Conservation (phyloP, 2,113 vertebrate species). For the Phalacrocorax aristotelis region DNA sequence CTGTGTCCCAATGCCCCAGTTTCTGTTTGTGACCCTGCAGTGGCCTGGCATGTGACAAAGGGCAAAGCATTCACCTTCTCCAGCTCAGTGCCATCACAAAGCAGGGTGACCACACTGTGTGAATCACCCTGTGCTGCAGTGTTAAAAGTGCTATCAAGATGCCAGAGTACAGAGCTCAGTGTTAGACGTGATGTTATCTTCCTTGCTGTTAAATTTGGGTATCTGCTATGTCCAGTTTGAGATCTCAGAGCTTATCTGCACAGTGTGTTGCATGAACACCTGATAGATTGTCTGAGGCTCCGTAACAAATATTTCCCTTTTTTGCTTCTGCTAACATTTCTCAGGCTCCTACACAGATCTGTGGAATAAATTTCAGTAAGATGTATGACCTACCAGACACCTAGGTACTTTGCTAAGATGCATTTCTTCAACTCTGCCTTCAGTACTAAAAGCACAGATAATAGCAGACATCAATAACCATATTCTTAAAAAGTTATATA, state of each 20-base stretch:
- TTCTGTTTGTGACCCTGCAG: conserved; percentile 7
- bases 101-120: not conserved
- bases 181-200: not conserved
- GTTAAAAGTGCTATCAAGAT: not conserved
- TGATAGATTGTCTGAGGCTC: not conserved
- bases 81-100: not conserved
- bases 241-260: conserved; percentile 1
- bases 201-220: not conserved
- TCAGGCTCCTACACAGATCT: not conserved
- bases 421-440: not conserved
- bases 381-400: not conserved
- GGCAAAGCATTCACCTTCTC: not conserved
- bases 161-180: not conserved
- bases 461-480: not conserved
- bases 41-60: not conserved
- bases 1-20: not conserved
- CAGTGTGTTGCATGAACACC: not conserved
- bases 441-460: not conserved
- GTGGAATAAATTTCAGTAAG: not conserved
- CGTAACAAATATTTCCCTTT: not conserved
- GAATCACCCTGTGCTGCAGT: not conserved
- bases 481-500: not conserved
- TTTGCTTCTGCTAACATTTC: not conserved
- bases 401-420: not conserved
- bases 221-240: not conserved